Conservation (phyloP, 2,113 vertebrate species). For the Tetrax tetrax region DNA sequence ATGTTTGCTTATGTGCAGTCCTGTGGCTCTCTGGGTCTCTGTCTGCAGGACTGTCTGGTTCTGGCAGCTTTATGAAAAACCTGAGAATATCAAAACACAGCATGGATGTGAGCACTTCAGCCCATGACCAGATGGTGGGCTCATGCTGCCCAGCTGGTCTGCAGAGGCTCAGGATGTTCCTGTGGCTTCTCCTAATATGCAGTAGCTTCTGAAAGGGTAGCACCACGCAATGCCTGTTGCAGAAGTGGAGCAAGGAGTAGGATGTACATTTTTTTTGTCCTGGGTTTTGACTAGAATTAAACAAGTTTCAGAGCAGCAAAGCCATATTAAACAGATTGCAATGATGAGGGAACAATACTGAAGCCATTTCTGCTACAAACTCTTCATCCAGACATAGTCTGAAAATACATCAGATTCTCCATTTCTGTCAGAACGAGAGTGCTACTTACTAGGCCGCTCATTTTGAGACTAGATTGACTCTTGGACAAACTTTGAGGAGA, state of each 20-base stretch:
- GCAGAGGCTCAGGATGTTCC: not conserved
- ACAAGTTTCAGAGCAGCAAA: not conserved
- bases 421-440: not conserved
- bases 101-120: not conserved
- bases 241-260: accelerated
- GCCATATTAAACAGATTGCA: not conserved
- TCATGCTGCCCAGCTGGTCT: not conserved
- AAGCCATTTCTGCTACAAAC: not conserved
- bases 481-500: not conserved
- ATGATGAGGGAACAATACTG: not conserved
- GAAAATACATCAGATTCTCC: not conserved
- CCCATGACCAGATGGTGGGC: not conserved
- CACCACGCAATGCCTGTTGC: accelerated
- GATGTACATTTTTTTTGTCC: not conserved
- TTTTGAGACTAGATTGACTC: not conserved
- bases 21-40: not conserved
- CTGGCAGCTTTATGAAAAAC: not conserved
- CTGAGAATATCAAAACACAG: not conserved
- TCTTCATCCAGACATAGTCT: not conserved
- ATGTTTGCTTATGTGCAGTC: not conserved
- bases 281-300: not conserved
- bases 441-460: not conserved
- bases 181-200: accelerated
- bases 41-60: not conserved
- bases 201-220: not conserved